Conservation (phyloP, 2,113 vertebrate genomes). For the Coreoperca whiteheadi region DNA sequence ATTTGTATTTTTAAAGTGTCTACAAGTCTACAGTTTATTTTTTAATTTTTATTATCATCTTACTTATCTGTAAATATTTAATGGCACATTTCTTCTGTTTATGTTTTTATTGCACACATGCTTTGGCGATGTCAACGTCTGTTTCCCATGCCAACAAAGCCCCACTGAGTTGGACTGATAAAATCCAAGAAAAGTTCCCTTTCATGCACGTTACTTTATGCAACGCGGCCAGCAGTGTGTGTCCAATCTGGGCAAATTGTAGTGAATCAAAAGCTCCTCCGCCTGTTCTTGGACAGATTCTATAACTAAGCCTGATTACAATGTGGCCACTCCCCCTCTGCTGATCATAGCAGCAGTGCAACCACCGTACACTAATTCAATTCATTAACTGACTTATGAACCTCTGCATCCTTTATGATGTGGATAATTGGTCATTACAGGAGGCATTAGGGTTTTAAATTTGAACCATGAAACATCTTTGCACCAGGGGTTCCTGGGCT, state of each 20-base stretch:
- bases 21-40: no score
- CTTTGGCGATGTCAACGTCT: no score
- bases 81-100: no score
- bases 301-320: conserved; percentile 21
- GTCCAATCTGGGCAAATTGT: background rate
- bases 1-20: no score
- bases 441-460: conserved; percentile 37
- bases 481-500: background rate
- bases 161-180: no score
- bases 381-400: conserved; percentile 54
- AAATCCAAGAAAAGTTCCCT: background rate
- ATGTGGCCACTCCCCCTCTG: conserved; percentile 42
- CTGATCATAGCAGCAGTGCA: conserved; percentile 38
- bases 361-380: conserved; percentile 31
- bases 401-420: conserved; percentile 47
- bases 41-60: no score
- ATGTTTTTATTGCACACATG: no score
- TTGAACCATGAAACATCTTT: conserved; percentile 42
- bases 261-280: background rate
- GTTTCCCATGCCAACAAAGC: no score
- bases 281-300: conserved; percentile 29
- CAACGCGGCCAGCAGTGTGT: background rate
- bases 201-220: conserved; percentile 2
- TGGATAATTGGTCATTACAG: conserved; percentile 46
- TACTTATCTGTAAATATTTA: no score